Evolutionary conservation across 2,888 invertebrate species (phyloP), one percentile per base, ranked within the genome.

Genomic region (Schrankia costaestrigalis): DNA sequence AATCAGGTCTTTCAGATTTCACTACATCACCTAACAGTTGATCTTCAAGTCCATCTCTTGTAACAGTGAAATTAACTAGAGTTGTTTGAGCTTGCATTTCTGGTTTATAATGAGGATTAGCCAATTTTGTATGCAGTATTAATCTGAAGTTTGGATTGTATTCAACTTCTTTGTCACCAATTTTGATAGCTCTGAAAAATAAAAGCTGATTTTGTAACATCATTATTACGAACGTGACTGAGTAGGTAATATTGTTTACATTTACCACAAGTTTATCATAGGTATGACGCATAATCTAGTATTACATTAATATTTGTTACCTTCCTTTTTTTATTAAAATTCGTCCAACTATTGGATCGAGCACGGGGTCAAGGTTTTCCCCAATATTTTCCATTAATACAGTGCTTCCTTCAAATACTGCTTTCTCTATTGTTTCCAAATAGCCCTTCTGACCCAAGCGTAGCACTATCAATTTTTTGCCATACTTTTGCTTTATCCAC

Each of bases 51-150:
- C 98, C 98, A 71, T 98, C 98, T 63, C 96, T 91, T 4, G 98
- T 98, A 4, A 98, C 98, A 6, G 98, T 98, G 68, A 98, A 98
- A 84, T 98, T 98, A 47, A 98, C 97, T 39, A 98, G 89, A 1
- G 98, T 98, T 0, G 97, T 96, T 86, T 98, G 98, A 8, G 98
- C 98, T 84, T 98, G 98, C 95, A 98, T 96, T 89, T 98, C 98
- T 1, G 98, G 98, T 71, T 98, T 97, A 76, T 98, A 98, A 86
- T 98, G 98, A 7, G 98, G 98, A 88, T 98, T 98, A 1, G 97
- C 97, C 55, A 98, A 79, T 84, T 98, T 98, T 0, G 98, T 98
- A 63, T 98, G 98, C 11, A 98, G 83, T 50, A 98, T 94, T 2
- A 98, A 86, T 23, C 95, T 92, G 72, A 98, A 98, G 35, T 89